These are phyloP conservation scores for Anabas testudineus DNA, from an alignment of 2,797 vertebrate species.

Conservation along the genomic window DNA sequence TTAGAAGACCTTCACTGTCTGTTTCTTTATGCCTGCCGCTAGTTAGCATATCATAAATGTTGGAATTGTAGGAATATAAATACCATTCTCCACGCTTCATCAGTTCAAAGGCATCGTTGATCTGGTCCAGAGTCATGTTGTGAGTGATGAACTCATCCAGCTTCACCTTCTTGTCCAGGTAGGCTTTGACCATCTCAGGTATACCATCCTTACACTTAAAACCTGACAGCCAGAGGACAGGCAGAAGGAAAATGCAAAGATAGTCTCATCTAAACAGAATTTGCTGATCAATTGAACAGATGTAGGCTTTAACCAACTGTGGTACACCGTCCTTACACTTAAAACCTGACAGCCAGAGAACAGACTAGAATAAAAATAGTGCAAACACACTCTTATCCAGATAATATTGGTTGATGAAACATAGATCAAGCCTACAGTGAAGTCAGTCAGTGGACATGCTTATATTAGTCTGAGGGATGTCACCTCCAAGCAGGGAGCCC, in stretches of 20 bases:
- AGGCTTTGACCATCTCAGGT: slow-evolving; percentile 86
- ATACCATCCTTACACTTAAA: slow-evolving; percentile 88
- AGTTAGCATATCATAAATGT: neutral
- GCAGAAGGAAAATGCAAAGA: too few species aligned
- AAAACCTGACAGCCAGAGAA: slow-evolving; percentile 79
- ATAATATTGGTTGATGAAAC: too few species aligned
- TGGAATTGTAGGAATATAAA: neutral
- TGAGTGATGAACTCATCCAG: slow-evolving; percentile 92
- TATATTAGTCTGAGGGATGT: slow-evolving; percentile 9
- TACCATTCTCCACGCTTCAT: slow-evolving; percentile 88
- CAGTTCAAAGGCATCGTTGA: slow-evolving; percentile 90
- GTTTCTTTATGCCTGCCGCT: neutral
- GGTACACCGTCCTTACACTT: slow-evolving; percentile 87
- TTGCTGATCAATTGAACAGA: too few species aligned
- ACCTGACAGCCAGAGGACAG: slow-evolving; percentile 70
- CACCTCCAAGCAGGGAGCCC: slow-evolving; percentile 94
- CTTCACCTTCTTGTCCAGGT: slow-evolving; percentile 88
- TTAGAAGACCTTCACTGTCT: neutral
- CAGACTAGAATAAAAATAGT: too few species aligned
- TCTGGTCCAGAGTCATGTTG: slow-evolving; percentile 82
- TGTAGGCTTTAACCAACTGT: slow-evolving; percentile 87
- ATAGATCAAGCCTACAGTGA: too few species aligned
- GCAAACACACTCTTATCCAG: too few species aligned
- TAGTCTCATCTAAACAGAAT: too few species aligned
- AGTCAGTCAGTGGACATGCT: too few species aligned